Conservation (phyloP, 1,140 invertebrate genomes). For the Drosophila arizonae region DNA sequence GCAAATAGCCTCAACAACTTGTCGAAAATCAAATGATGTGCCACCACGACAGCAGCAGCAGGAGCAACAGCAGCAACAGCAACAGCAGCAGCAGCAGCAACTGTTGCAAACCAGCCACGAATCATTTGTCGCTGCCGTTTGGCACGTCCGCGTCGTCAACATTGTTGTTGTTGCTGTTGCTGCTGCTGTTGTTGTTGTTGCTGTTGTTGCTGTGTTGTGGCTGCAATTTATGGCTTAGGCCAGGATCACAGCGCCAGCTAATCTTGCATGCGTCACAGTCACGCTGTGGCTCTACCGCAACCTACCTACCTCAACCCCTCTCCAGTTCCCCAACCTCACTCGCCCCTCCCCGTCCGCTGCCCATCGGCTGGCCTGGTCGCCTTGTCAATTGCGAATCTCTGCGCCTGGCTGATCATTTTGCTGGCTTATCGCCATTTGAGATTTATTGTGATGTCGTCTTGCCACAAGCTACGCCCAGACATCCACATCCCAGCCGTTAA, state of each 20-base stretch:
- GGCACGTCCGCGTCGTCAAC: conserved; percentile 74
- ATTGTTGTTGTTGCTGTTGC: conserved; percentile 28
- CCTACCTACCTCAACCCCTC: no score
- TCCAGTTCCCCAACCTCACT: no score
- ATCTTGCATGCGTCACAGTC: conserved; percentile 78
- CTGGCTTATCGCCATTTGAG: conserved; percentile 53
- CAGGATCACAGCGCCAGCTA: conserved; percentile 78
- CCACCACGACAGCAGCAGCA: conserved; percentile 51
- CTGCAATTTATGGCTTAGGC: conserved; percentile 74
- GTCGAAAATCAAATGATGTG: conserved; percentile 81
- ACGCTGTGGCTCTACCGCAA: conserved; percentile 7
- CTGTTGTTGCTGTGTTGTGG: conserved; percentile 17
- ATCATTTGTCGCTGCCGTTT: conserved; percentile 74
- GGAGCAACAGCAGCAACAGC: conserved; percentile 11
- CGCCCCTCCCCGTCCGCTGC: background rate
- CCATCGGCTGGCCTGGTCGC: background rate
- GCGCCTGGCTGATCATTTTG: conserved; percentile 28
- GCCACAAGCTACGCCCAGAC: conserved; percentile 22
- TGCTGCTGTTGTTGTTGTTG: conserved; percentile 27
- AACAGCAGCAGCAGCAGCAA: conserved; percentile 14
- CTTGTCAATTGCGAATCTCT: conserved; percentile 39
- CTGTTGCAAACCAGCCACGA: conserved; percentile 56
- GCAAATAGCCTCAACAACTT: conserved; percentile 79
- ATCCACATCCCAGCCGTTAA: background rate
- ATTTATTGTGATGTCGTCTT: conserved; percentile 77